Base-by-base conservation (phyloP, 2,113 vertebrate genomes). In the Oxyruncus cristatus region DNA sequence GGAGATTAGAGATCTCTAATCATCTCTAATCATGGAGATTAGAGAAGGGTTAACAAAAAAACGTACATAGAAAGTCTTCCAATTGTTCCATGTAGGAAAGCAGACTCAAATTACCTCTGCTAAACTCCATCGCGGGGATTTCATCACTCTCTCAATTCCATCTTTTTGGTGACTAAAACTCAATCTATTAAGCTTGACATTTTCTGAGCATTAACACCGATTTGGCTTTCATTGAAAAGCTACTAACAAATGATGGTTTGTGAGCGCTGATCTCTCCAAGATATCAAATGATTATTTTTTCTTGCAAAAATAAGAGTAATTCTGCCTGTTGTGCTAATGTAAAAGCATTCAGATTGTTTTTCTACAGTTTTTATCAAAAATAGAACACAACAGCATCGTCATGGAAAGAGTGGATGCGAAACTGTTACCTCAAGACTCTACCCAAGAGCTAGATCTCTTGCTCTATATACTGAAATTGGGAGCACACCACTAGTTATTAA, bases 401-500 rank as follows among this genome's bases (percentile, higher is more conserved):
- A 32, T 5, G n/a, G 39, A 82, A 92, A 47, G 81, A 65, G 19
- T 55, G 33, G 52, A 56, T 2, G 6, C 22, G 44, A 53, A 78
- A 73, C 52, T 71, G 19, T 74, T 91, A 52, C 9, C 12, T 52
- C 30, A 68, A 44, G 33, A 32, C 35, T 87, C 83, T 28, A 72
- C 33, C 75, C 73, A 85, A 62, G 82, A 86, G 70, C 96, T 92
- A 92, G 56, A 62, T 50, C 22, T n/a, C 92, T 80, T 52, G 46
- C 53, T 96, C 27, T 59, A 24, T 61, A 2, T 42, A 17, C 19
- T 39, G 78, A 84, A 74, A 68, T 11, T 67, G 84, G 75, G 93
- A 95, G 70, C 66, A 50, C 56, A 14, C 35, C 33, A 52, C 35
- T 28, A 44, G 71, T 71, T 82, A 56, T 88, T 76, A 82, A 87